phyloP scores from a whole-genome alignment of 2,888 invertebrate species.

The Pilophorus perplexus region DNA sequence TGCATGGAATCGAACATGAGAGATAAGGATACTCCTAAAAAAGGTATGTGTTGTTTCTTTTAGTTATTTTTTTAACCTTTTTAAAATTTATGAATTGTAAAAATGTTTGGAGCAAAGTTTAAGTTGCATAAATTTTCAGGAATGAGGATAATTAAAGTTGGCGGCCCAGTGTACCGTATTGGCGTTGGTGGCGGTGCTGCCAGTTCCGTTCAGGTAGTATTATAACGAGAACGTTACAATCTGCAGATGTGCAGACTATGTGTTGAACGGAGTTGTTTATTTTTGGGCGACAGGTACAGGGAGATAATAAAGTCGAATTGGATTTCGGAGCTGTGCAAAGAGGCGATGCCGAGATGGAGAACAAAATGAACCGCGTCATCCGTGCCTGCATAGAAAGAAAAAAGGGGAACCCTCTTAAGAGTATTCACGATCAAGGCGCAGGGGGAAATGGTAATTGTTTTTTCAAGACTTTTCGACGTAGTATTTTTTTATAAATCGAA shows the following conservation, averaged over 20 bases:
- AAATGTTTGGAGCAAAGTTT: no score
- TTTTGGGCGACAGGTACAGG: slow-evolving; percentile 66
- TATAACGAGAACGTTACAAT: no score
- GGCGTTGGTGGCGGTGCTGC: slow-evolving; percentile 99
- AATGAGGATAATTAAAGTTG: slow-evolving; percentile 90
- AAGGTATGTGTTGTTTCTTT: no score
- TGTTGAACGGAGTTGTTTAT: no score
- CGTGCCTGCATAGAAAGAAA: slow-evolving; percentile 85
- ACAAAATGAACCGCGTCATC: slow-evolving; percentile 91
- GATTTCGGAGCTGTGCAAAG: slow-evolving; percentile 97
- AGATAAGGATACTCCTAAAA: slow-evolving; percentile 60
- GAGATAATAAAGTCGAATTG: slow-evolving; percentile 76
- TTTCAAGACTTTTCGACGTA: not conserved
- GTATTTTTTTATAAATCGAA: no score
- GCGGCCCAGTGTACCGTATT: slow-evolving; percentile 95
- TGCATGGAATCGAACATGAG: slow-evolving; percentile 81
- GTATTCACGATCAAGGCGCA: slow-evolving; percentile 98
- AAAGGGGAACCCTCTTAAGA: slow-evolving; percentile 78
- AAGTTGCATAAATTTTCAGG: no score
- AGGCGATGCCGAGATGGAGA: slow-evolving; percentile 97
- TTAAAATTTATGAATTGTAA: no score
- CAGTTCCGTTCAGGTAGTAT: slow-evolving; percentile 81
- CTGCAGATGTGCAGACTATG: no score
- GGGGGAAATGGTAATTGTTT: slow-evolving; percentile 75
- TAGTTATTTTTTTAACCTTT: no score